phyloP scores from a whole-genome alignment of 2,888 invertebrate species.

The Sminthurinus aureus region DNA sequence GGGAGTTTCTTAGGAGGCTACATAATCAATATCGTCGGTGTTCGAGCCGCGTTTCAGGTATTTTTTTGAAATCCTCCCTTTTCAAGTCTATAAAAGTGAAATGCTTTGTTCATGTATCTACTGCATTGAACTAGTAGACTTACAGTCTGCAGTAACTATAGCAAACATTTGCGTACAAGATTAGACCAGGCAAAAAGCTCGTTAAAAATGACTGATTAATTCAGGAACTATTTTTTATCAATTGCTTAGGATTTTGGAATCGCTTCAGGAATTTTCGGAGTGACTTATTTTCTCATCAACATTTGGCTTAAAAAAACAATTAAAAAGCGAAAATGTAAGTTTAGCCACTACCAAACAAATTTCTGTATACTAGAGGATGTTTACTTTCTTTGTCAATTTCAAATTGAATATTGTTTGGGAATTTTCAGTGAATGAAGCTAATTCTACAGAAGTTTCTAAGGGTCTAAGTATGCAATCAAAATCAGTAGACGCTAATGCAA shows the following conservation, averaged over 20 bases:
- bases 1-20: conserved; percentile 83
- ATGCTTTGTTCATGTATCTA: too few relatives aligned
- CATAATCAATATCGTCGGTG: conserved; percentile 77
- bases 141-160: too few relatives aligned
- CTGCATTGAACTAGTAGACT: too few relatives aligned
- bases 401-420: background rate
- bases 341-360: background rate
- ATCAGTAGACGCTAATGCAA: conserved; percentile 30
- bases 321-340: conserved; percentile 37
- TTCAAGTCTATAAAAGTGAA: too few relatives aligned
- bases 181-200: too few relatives aligned
- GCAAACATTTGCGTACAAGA: too few relatives aligned
- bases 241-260: conserved; percentile 82
- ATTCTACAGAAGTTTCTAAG: conserved; percentile 3
- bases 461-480: background rate
- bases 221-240: too few relatives aligned
- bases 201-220: too few relatives aligned
- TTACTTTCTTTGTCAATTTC: too few relatives aligned
- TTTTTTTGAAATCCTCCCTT: too few relatives aligned
- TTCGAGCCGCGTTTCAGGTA: conserved; percentile 79
- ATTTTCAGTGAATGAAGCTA: background rate
- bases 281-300: conserved; percentile 75
- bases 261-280: conserved; percentile 75
- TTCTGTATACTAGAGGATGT: too few relatives aligned
- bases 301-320: conserved; percentile 72